Evolutionary conservation across 2,888 invertebrate genomes (phyloP).

Genomic region (Clivina fossor): DNA sequence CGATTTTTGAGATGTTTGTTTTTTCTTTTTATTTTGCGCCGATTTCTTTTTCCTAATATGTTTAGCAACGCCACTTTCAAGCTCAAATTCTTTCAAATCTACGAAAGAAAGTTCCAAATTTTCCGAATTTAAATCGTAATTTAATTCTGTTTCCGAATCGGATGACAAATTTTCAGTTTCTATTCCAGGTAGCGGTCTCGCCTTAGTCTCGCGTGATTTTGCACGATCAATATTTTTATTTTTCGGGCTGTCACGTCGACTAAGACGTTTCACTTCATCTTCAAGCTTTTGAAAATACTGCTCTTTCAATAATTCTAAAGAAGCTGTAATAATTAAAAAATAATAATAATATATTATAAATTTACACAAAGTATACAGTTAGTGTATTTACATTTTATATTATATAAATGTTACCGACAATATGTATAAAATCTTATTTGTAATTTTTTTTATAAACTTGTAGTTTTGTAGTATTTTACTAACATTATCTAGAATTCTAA

Average conservation of each 20-base stretch:
- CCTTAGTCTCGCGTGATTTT: slow-evolving; percentile 59
- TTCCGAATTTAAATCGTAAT: slow-evolving; percentile 50
- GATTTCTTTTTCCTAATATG: slow-evolving; percentile 45
- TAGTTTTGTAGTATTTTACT: too few relatives aligned
- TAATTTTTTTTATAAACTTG: too few relatives aligned
- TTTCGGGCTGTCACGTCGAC: slow-evolving; percentile 44
- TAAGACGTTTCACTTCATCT: slow-evolving; percentile 29
- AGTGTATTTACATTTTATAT: too few relatives aligned
- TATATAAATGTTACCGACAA: too few relatives aligned
- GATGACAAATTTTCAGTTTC: slow-evolving; percentile 46
- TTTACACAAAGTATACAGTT: too few relatives aligned
- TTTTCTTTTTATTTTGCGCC: slow-evolving; percentile 46
- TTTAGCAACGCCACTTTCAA: slow-evolving; percentile 53
- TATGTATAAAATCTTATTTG: too few relatives aligned
- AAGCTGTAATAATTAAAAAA: slow-evolving; percentile 53
- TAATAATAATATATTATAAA: too few relatives aligned
- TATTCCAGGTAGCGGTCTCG: slow-evolving; percentile 57
- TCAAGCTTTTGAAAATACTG: slow-evolving; percentile 42
- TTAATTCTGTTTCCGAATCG: slow-evolving; percentile 57
- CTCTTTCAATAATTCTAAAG: slow-evolving; percentile 53
- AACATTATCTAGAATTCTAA: too few relatives aligned
- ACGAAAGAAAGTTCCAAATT: slow-evolving; percentile 51
- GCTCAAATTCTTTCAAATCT: slow-evolving; percentile 54
- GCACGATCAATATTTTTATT: slow-evolving; percentile 57
- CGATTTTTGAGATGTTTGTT: slow-evolving; percentile 41